These are phyloP conservation scores for Pantala flavescens DNA, from an alignment of 1,140 invertebrate species.

Conservation along the genomic window DNA sequence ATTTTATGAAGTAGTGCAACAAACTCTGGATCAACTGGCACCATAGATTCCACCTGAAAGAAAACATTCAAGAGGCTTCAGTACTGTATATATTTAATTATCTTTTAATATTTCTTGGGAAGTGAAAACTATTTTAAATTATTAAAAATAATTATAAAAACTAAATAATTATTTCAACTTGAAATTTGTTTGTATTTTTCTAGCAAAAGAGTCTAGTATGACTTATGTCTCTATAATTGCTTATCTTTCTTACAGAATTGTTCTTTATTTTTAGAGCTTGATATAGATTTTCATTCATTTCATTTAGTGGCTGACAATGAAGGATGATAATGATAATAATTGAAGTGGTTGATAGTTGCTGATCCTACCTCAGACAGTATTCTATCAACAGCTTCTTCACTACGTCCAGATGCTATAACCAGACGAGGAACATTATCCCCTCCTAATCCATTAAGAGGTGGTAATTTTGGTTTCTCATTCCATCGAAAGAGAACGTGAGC, in stretches of 20 bases:
- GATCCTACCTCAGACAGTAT: slow-evolving; percentile 51
- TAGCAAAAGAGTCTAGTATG: background rate
- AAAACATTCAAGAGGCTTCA: background rate
- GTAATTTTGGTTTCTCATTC: slow-evolving; percentile 42
- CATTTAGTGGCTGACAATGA: no score
- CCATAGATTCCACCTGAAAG: slow-evolving; percentile 22
- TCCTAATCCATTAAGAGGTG: slow-evolving; percentile 38
- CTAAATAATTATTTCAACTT: background rate
- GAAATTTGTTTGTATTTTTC: no score
- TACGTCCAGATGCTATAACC: slow-evolving; percentile 53
- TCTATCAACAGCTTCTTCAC: slow-evolving; percentile 55
- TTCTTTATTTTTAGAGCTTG: background rate
- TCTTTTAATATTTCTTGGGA: no score
- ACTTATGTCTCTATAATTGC: background rate
- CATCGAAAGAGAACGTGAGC: slow-evolving; percentile 54
- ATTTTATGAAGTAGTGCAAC: slow-evolving; percentile 29
- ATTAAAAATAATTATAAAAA: no score
- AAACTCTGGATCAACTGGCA: slow-evolving; percentile 26
- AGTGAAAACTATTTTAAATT: no score
- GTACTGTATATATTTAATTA: no score
- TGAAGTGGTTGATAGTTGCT: background rate
- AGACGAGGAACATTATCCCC: slow-evolving; percentile 38
- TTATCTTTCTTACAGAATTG: background rate
- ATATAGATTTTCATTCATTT: no score
- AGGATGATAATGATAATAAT: no score